Base-by-base conservation (phyloP, 2,797 vertebrate species). In the Chloroceryle amazona region DNA sequence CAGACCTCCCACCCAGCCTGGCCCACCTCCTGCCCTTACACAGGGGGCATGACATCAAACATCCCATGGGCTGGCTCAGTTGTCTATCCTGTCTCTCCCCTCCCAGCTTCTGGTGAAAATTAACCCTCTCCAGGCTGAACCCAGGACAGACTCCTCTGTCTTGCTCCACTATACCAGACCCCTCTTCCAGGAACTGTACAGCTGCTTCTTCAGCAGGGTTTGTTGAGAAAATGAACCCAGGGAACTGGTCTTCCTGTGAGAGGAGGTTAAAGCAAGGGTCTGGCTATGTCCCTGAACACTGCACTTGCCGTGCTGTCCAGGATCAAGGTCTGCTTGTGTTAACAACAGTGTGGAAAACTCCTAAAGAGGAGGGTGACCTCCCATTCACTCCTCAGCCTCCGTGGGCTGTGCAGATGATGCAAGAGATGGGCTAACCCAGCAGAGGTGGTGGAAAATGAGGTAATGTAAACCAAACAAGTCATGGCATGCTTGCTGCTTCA, bases 371-470 rank as follows among this genome's bases (percentile, higher is more conserved):
- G 6, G 21, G 13, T 9, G 67, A 26, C 37, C 26, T 46, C 9
- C 41, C 17, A 49, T 47, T 73, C 6, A 14, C n/a, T 87, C 37
- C 46, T 81, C 0, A 0, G 8, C 57, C 25, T 57, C 65, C 44
- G 10, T 62, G 35, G 13, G 39, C 41, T 3, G 0, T 0, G 0
- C 29, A 78, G 21, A 35, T 54, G 31, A 74, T 49, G 29, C 14
- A 65, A n/a, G 3, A 39, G 33, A 35, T 23, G 31, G 51, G 17
- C 13, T 54, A 46, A 84, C 78, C 41, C 52, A 33, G 33, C 25
- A 88, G 37, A n/a, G 10, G 11, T 84, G 42, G 21, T 52, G 25
- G 78, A 81, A 84, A 78, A 81, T 41, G 37, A 54, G 22, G 51
- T 44, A 46, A 68, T 0, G 0, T 19, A 57, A 86, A 87, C 22